Evolutionary conservation across 2,113 vertebrate species (phyloP), one percentile per base, ranked within the genome.

Genomic region (Datnioides undecimradiatus): DNA sequence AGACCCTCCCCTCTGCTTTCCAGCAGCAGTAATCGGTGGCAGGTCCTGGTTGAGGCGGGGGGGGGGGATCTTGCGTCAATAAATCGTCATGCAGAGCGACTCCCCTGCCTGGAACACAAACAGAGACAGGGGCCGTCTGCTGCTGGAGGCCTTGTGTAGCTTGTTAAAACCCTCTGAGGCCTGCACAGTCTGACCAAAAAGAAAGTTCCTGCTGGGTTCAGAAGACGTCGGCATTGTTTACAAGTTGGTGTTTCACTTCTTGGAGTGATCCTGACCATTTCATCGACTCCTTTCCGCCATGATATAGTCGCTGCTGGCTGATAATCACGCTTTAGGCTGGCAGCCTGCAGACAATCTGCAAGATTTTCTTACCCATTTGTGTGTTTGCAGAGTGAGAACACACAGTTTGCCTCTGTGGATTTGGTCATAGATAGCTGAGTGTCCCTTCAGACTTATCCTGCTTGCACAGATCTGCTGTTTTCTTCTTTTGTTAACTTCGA

Each of bases 1-100:
- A 74, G 51, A 55, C 75, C 74, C 62, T 41, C 68, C 60, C 16
- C 73, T 55, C 70, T 8, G 31, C 73, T 81, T 79, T 91, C 79
- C 83, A 74, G 83, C 75, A 60, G 82, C 87, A 91, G 85, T 92
- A 93, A 92, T 92, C 82, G 67, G 89, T 93, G 88, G 90, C 90
- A 87, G 86, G 86, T 89, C 87, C 82, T 85, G 84, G 87, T 79
- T 83, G 77, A 67, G 79, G 72, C 74, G 88, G 88, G 76, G 72
- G 76, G 88, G 88, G 76, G 79, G 88, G 87, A 77, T 94, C 89
- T 92, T 93, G 87, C 91, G 90, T 94, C 93, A 94, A 88, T 93
- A 93, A 90, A 90, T 92, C 86, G 91, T 91, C 92, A 93, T 85
- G 85, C 88, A 80, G 89, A 76, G 91, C 82, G 72, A 90, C 88